These are phyloP conservation scores for Notolepis coatsorum DNA, from an alignment of 2,797 vertebrate species.

Conservation along the genomic window DNA sequence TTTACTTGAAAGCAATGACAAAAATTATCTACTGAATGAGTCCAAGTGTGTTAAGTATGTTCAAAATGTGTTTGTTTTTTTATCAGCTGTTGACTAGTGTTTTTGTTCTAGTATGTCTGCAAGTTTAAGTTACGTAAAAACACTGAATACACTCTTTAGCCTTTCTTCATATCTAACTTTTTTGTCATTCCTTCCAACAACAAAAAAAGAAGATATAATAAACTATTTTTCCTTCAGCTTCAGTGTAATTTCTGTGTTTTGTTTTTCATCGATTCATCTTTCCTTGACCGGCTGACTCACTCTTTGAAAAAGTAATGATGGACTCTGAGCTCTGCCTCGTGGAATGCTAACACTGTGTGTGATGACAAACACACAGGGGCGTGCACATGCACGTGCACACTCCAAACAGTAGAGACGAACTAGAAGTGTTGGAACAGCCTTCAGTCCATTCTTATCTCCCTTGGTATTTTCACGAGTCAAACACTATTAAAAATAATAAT, in stretches of 20 bases:
- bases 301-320: slow-evolving; percentile 8
- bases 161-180: not conserved
- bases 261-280: not conserved
- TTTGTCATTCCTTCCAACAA: slow-evolving; percentile 11
- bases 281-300: not conserved
- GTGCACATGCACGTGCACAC: not conserved
- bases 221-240: not conserved
- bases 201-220: not conserved
- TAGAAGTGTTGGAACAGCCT: too few species aligned
- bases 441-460: not conserved
- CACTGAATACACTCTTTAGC: not conserved
- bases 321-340: slow-evolving; percentile 14
- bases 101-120: not conserved
- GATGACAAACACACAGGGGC: not conserved
- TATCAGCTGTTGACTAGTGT: too few species aligned
- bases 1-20: not conserved
- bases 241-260: not conserved
- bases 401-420: too few species aligned
- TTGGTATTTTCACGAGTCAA: too few species aligned
- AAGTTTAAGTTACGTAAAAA: not conserved
- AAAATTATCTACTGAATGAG: not conserved
- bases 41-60: not conserved
- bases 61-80: not conserved
- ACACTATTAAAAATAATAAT: too few species aligned
- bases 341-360: slow-evolving; percentile 27